These are phyloP conservation scores for Rhopalosiphum padi DNA, from an alignment of 1,140 invertebrate genomes.

Conservation along the genomic window DNA sequence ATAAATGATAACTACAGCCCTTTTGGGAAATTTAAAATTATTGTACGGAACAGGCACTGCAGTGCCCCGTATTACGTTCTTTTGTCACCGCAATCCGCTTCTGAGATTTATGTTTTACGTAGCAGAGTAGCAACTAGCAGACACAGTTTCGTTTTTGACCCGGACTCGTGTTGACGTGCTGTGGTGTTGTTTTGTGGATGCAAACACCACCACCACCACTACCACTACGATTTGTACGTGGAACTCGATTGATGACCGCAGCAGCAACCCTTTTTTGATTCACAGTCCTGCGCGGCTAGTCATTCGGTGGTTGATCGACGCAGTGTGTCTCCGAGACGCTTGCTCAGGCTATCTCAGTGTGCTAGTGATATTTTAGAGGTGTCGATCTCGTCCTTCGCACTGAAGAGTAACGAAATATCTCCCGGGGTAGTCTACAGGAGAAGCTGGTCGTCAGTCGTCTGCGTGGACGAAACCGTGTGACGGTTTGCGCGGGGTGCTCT, in stretches of 20 bases:
- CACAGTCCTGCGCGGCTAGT: neutral
- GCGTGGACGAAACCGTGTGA: neutral
- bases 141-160: neutral
- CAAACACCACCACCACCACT: neutral
- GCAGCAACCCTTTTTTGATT: neutral
- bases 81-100: neutral
- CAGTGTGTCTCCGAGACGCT: neutral
- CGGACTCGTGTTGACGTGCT: neutral
- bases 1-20: too few species aligned
- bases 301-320: neutral
- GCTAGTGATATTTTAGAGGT: neutral
- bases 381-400: neutral
- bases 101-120: neutral
- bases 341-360: neutral
- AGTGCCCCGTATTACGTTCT: neutral
- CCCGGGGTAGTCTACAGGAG: neutral
- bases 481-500: neutral
- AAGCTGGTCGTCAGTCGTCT: neutral
- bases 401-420: neutral
- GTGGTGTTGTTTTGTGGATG: neutral
- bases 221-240: neutral
- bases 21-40: neutral
- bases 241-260: neutral
- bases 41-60: neutral
- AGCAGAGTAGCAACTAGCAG: neutral